Evolutionary conservation across 2,888 invertebrate species (phyloP), one percentile per base, ranked within the genome.

Genomic region (Ormia ochracea): DNA sequence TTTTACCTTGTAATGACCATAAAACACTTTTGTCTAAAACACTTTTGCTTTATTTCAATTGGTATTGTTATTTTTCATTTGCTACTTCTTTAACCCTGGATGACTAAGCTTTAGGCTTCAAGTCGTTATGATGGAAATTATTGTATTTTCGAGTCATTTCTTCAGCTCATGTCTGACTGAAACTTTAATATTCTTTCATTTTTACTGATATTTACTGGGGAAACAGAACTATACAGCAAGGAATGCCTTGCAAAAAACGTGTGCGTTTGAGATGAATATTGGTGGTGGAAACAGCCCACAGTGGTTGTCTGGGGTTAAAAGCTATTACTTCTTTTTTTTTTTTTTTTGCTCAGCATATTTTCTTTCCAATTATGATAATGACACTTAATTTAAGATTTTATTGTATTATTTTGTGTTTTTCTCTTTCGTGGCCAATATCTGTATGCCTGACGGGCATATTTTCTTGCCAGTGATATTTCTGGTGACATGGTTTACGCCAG

Each of bases 1-100:
- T 74, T 21, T 45, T 50, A 43, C 66, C 19, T 50, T 74, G 52
- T 65, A 79, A 65, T 74, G 74, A 74, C 58, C 78, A 70, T 65
- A 65, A 59, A 61, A 70, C 63, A 59, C 65, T 66, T 68, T 54
- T 33, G 41, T 38, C 59, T n/a, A 72, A 72, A 76, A 61, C 74
- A 79, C 74, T 74, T 74, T 76, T 72, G 76, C 48, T 75, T 75
- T 38, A 41, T 45, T 33, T 45, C 59, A 68, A 72, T 66, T 61
- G 56, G 61, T 70, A 66, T 41, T 43, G 43, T 23, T 36, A 14
- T 38, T 61, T 69, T 33, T 56, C n/a, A 12, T n/a, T n/a, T n/a
- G n/a, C n/a, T n/a, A n/a, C n/a, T n/a, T n/a, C n/a, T n/a, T n/a
- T n/a, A n/a, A n/a, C n/a, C n/a, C n/a, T n/a, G n/a, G n/a, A n/a